Evolutionary conservation across 2,888 invertebrate species (phyloP), one percentile per base, ranked within the genome.

Genomic region (Punctoribates punctum): DNA sequence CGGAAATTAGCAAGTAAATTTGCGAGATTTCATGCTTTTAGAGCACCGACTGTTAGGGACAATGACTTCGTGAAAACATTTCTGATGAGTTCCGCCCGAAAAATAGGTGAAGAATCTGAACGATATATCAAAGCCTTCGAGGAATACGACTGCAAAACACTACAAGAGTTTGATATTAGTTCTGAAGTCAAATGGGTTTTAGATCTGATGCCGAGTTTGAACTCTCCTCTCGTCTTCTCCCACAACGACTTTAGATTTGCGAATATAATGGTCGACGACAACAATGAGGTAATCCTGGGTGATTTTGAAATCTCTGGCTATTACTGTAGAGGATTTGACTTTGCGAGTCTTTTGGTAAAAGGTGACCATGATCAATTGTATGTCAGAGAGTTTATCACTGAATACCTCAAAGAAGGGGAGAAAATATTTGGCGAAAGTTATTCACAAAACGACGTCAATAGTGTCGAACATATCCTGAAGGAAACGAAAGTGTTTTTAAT

Each of bases 11-110:
- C 70, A 2, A 23, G 8, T 20, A 11, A 70, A 9, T 23, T 70
- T 9, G 70, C 34, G 5, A 8, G 11, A 42, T 20, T 70, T 1
- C 70, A 70, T 1, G 11, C 70, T 23, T 8, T 70, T 3, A 9
- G 1, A 9, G 27, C 29, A 8, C 70, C 70, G 1, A 88, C 98
- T 80, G n/a, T n/a, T n/a, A 98, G 98, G 84, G n/a, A n/a, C n/a
- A 94, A 96, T 27, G n/a, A 70, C 23, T 13, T n/a, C n/a, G 2
- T 17, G 29, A 73, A 17, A 27, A 23, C 20, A 17, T 29, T 8
- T 23, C 15, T 6, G 73, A 17, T 5, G 5, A 54, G 17, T 27
- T 38, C 27, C 11, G 1, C 5, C 8, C 2, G 20, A 13, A 25
- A 48, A 27, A 23, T 27, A n/a, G 5, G n/a, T 17, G 25, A n/a